phyloP scores from a whole-genome alignment of 2,113 vertebrate species.

The Thunnus maccoyii region DNA sequence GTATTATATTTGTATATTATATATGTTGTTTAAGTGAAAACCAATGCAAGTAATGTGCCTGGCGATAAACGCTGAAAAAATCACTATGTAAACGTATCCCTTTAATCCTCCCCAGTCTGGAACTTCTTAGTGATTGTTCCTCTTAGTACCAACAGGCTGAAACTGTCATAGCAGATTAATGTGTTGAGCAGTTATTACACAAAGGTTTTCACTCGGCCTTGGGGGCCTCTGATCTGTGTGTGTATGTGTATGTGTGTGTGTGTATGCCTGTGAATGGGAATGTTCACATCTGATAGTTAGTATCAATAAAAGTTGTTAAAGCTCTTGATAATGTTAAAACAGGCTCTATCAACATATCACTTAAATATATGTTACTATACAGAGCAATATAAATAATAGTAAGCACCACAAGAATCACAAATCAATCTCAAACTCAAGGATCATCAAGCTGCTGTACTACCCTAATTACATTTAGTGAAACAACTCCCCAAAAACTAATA shows the following conservation, averaged over 20 bases:
- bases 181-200: constrained; percentile 16
- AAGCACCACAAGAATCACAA: too few relatives aligned
- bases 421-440: not conserved
- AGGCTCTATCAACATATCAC: too few relatives aligned
- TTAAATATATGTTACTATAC: too few relatives aligned
- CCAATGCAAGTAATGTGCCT: not conserved
- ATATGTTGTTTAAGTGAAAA: too few relatives aligned
- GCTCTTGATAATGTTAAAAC: not conserved
- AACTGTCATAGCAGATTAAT: constrained; percentile 50
- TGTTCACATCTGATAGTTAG: not conserved
- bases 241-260: not conserved
- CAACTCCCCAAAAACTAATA: too few relatives aligned
- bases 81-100: constrained; percentile 6
- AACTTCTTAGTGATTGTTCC: constrained; percentile 10
- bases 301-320: not conserved
- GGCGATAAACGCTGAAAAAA: not conserved
- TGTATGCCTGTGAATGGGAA: not conserved
- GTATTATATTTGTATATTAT: too few relatives aligned
- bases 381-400: not conserved
- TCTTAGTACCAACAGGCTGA: constrained; percentile 3
- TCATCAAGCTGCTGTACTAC: not conserved
- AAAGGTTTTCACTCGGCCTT: constrained; percentile 17
- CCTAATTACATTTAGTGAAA: too few relatives aligned
- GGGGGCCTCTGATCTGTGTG: constrained; percentile 14
- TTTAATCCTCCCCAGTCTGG: constrained; percentile 43